Evolutionary conservation across 2,797 vertebrate species (phyloP).

Genomic region (Pseudocheirus occidentalis): DNA sequence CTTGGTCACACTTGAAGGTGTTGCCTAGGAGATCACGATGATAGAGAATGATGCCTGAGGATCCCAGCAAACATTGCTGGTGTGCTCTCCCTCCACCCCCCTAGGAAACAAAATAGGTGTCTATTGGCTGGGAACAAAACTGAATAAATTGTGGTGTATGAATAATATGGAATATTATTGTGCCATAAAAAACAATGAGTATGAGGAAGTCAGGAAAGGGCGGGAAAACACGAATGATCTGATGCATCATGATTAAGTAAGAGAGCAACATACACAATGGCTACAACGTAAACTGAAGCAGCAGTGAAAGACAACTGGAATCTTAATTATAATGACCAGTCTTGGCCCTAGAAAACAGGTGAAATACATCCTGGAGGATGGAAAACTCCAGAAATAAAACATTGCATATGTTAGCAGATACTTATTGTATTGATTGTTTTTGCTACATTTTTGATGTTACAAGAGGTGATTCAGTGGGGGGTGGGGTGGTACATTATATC

Average conservation of each 20-base stretch:
- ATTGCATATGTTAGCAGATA: neutral
- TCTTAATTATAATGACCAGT: neutral
- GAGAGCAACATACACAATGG: neutral
- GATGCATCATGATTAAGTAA: neutral
- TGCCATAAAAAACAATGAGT: neutral
- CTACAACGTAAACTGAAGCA: neutral
- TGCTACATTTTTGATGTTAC: neutral
- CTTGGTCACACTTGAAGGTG: neutral
- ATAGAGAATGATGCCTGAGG: neutral
- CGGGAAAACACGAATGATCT: neutral
- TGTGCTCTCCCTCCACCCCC: neutral
- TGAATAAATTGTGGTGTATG: neutral
- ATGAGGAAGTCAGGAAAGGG: neutral
- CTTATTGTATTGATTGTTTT: neutral
- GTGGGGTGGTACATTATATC: neutral
- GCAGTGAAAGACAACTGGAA: neutral
- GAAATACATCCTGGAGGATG: neutral
- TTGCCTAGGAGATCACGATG: neutral
- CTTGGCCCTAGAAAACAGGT: neutral
- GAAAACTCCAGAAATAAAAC: neutral
- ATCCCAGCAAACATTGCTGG: neutral
- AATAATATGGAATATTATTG: neutral
- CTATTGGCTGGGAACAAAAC: neutral
- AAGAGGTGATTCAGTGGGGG: neutral
- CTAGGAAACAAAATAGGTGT: neutral